A percentile compares a stretch with the other conserved stretches of the same genome.
Conservation (phyloP, 2,888 invertebrate genomes). For the Zygogramma bicolorata region DNA sequence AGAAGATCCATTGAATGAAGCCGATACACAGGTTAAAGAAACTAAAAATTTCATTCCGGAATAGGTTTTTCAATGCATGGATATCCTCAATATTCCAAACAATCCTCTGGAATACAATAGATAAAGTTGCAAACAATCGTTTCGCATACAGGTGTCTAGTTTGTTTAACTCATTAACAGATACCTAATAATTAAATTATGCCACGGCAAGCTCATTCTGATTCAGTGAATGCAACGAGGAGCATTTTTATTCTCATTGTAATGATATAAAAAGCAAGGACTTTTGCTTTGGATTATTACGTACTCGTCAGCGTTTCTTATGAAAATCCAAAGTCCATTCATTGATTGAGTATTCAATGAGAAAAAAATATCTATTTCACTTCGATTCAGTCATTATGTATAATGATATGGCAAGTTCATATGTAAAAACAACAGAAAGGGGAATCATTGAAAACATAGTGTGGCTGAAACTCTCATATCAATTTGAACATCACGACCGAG, state of each 20-base stretch:
- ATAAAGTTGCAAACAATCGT: not conserved
- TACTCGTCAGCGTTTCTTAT: slow-evolving; percentile 31
- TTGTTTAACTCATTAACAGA: not conserved
- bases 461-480: too few relatives aligned
- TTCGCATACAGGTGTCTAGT: not conserved
- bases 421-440: not conserved
- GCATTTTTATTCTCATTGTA: slow-evolving; percentile 33
- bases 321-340: slow-evolving; percentile 39
- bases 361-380: not conserved
- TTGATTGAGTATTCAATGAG: slow-evolving; percentile 20
- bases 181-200: slow-evolving; percentile 8
- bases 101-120: not conserved
- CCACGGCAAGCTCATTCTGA: slow-evolving; percentile 21
- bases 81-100: too few relatives aligned
- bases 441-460: too few relatives aligned
- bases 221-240: slow-evolving; percentile 38
- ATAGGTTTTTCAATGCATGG: too few relatives aligned
- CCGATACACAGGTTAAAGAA: too few relatives aligned
- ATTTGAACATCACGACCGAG: too few relatives aligned
- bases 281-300: slow-evolving; percentile 22
- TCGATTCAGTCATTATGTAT: not conserved
- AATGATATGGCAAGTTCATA: not conserved
- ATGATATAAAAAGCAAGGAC: slow-evolving; percentile 28
- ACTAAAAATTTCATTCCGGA: too few relatives aligned
- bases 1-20: too few relatives aligned